Conservation (phyloP, 2,888 invertebrate genomes). For the Aricia artaxerxes region DNA sequence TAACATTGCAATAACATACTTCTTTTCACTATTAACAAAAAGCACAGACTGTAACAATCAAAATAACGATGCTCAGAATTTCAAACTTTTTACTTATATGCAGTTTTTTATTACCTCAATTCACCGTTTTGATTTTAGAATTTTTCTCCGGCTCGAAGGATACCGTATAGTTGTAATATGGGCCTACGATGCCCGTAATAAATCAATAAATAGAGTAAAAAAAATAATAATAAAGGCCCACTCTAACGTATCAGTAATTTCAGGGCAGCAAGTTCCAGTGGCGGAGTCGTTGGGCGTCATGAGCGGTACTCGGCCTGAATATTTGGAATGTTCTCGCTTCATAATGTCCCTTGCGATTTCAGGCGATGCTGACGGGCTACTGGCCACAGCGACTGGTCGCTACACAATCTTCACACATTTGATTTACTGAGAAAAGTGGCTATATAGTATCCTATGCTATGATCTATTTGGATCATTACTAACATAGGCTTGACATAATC, state of each 20-base stretch:
- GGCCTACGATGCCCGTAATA: too few species aligned
- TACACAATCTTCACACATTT: not conserved
- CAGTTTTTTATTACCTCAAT: too few species aligned
- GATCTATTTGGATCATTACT: too few species aligned
- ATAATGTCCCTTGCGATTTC: conserved; percentile 25
- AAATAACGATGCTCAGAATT: too few species aligned
- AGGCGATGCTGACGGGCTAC: not conserved
- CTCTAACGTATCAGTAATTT: conserved; percentile 49
- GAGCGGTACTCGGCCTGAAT: conserved; percentile 60
- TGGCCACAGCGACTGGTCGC: not conserved
- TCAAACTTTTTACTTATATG: too few species aligned
- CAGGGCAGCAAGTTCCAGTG: conserved; percentile 77
- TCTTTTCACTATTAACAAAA: too few species aligned
- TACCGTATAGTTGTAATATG: not conserved
- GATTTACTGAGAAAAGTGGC: too few species aligned
- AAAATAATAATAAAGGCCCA: not conserved
- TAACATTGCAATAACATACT: not conserved
- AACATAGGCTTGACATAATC: too few species aligned
- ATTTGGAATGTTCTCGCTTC: conserved; percentile 50
- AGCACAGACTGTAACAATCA: too few species aligned
- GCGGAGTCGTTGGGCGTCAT: conserved; percentile 75
- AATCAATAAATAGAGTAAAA: too few species aligned
- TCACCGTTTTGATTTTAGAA: not conserved
- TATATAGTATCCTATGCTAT: too few species aligned
- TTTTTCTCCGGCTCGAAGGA: not conserved